Conservation (phyloP, 2,888 invertebrate species). For the Sesamia inferens region DNA sequence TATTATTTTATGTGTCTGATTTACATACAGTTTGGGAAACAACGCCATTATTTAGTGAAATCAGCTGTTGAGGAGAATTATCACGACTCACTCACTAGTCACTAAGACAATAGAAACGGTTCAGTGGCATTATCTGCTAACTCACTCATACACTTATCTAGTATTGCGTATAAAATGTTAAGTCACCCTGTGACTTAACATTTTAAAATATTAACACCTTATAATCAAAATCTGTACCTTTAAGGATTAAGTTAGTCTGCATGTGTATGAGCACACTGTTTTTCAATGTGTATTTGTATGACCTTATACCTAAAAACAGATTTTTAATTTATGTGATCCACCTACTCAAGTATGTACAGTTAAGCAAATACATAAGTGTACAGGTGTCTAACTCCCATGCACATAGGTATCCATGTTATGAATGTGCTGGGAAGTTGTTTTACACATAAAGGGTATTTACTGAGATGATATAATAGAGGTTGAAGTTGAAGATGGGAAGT, state of each 20-base stretch:
- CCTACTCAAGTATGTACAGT: slow-evolving; percentile 27
- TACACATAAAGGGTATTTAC: neutral
- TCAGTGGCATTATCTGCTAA: neutral
- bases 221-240: slow-evolving; percentile 25
- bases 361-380: neutral
- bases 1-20: too few species aligned
- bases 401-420: too few species aligned
- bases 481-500: neutral
- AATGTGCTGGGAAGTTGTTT: too few species aligned
- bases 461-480: neutral
- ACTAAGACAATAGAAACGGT: slow-evolving; percentile 20
- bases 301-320: slow-evolving; percentile 24
- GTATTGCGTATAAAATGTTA: neutral
- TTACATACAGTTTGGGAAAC: too few species aligned
- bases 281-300: neutral
- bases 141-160: neutral
- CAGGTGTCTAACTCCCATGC: neutral
- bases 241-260: slow-evolving; percentile 4
- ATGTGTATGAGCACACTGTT: neutral
- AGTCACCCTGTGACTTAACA: neutral
- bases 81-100: neutral
- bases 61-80: neutral
- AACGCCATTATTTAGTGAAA: neutral
- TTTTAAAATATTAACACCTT: neutral
- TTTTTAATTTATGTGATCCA: slow-evolving; percentile 30